Base-by-base conservation (phyloP, 35 echinoderm and acorn worm species). In the Patiria miniata region DNA sequence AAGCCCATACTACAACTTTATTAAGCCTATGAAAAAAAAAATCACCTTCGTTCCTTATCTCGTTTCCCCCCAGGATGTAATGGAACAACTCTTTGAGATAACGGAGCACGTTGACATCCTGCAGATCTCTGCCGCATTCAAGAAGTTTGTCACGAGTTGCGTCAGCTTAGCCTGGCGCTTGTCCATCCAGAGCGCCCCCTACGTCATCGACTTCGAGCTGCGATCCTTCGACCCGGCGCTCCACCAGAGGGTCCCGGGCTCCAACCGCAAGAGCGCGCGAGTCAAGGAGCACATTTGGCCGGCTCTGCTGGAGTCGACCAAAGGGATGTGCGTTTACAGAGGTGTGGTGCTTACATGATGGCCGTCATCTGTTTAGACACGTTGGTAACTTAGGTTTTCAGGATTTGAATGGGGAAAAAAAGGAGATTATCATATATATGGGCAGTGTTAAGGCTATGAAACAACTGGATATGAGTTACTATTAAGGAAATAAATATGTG, bases 331-430 rank as follows among this genome's bases (percentile, higher is more conserved):
- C 86, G 92, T 89, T 17, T 89, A 94, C 40, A 94, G 82, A 86
- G 92, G 92, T 1, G 92, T 94, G 39, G 92, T 94, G 21, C 37
- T 94, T 4, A 94, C 92, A 10, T 93, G 36, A 82, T 34, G 33
- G 81, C 23, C 4, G 42, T 6, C 42, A 4, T 4, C 42, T 6
- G 33, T 14, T 9, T 19, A 78, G 73, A 29, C 17, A 78, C 56
- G 22, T 14, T 59, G 14, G 56, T n/a, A n/a, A n/a, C n/a, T n/a
- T n/a, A n/a, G n/a, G n/a, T n/a, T n/a, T n/a, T n/a, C n/a, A n/a
- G n/a, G n/a, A n/a, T n/a, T n/a, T n/a, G n/a, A n/a, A n/a, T n/a
- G n/a, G n/a, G n/a, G n/a, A n/a, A n/a, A n/a, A n/a, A n/a, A n/a
- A n/a, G n/a, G n/a, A n/a, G n/a, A n/a, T n/a, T n/a, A n/a, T n/a